A percentile compares a stretch with the other conserved stretches of the same genome.
phyloP scores from a whole-genome alignment of 2,113 vertebrate species.

The Bombycilla garrulus region DNA sequence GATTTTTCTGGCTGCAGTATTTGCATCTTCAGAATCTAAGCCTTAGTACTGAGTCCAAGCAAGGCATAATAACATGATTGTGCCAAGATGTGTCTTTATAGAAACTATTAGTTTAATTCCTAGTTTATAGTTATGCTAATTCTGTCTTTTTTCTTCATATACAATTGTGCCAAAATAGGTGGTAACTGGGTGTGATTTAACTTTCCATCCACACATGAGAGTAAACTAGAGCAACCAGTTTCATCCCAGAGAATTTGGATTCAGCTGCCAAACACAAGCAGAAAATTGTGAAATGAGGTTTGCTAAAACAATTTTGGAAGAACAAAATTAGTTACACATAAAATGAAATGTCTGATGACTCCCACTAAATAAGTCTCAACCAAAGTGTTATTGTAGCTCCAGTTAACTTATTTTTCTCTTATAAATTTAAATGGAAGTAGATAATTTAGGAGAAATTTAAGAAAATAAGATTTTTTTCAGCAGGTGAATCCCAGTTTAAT shows the following conservation, averaged over 20 bases:
- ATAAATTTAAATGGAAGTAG: background rate
- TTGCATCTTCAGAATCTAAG: background rate
- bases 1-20: background rate
- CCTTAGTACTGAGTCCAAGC: background rate
- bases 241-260: conserved; percentile 21
- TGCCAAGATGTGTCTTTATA: background rate
- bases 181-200: background rate
- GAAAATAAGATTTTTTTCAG: background rate
- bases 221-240: background rate
- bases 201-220: background rate
- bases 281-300: conserved; percentile 1
- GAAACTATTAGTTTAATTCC: background rate
- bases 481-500: background rate
- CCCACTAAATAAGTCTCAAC: conserved; percentile 2
- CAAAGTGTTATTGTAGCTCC: background rate
- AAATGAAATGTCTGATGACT: background rate
- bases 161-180: background rate
- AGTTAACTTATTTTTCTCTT: background rate
- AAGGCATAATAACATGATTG: background rate
- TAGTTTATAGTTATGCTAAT: conserved; percentile 13
- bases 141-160: background rate
- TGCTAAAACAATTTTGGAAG: background rate
- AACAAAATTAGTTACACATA: background rate
- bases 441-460: background rate
- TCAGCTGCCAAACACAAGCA: background rate